Percentiles rank a stretch among this genome's conserved stretches.
phyloP scores from a whole-genome alignment of 2,113 vertebrate genomes.

The Leucoraja erinaceus region DNA sequence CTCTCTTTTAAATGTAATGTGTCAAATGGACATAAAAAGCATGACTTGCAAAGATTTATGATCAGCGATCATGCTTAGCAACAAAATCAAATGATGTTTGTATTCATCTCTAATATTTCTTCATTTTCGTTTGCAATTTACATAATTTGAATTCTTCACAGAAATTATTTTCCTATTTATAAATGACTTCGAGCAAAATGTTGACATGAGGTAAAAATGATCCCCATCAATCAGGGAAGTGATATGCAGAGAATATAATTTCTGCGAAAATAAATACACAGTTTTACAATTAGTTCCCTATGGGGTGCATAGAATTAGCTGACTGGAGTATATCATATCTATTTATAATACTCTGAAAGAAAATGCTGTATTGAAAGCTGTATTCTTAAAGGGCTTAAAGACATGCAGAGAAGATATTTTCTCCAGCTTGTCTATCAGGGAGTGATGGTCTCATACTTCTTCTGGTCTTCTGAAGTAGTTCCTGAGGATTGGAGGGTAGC shows the following conservation, averaged over 20 bases:
- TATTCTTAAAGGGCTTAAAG: too few relatives aligned
- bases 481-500: too few relatives aligned
- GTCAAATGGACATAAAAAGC: not conserved
- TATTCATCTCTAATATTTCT: not conserved
- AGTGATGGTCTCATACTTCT: too few relatives aligned
- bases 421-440: too few relatives aligned
- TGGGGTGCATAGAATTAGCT: not conserved
- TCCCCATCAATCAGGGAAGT: not conserved
- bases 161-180: not conserved
- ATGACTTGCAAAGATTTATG: not conserved
- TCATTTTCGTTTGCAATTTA: not conserved
- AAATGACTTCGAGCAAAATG: not conserved
- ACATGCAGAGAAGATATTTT: too few relatives aligned
- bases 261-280: not conserved
- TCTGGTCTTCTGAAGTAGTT: too few relatives aligned
- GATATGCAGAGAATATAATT: not conserved
- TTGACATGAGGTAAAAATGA: not conserved
- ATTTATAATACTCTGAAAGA: constrained; percentile 4
- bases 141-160: not conserved
- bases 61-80: not conserved
- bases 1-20: not conserved
- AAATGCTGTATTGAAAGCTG: not conserved
- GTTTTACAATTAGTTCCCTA: not conserved
- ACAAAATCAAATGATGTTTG: not conserved
- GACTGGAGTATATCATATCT: not conserved